Evolutionary conservation across 2,888 invertebrate species (phyloP).

Genomic region (Drosophila anomalata): DNA sequence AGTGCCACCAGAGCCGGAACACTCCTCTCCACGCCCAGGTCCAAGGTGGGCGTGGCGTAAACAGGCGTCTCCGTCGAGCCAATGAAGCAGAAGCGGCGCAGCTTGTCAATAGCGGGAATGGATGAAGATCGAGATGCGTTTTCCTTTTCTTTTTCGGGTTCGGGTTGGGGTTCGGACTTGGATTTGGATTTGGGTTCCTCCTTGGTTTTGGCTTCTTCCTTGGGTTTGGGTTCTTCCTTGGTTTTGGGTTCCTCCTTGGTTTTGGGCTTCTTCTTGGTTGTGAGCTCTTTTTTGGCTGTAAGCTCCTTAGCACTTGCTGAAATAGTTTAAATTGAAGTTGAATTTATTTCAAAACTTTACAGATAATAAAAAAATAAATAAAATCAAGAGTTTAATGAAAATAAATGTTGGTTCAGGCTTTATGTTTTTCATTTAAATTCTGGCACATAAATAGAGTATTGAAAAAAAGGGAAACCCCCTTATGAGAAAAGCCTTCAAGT

Average conservation of each 20-base stretch:
- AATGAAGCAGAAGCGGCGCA: conserved; percentile 58
- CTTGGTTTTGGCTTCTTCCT: background rate
- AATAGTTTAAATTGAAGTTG: too few species aligned
- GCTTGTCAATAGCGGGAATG: conserved; percentile 28
- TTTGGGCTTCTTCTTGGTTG: background rate
- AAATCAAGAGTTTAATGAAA: too few species aligned
- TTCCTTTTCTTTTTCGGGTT: background rate
- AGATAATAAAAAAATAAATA: too few species aligned
- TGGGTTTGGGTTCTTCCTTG: too few species aligned
- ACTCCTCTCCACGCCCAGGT: conserved; percentile 46
- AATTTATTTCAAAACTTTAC: too few species aligned
- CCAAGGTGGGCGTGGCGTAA: conserved; percentile 48
- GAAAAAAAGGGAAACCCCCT: too few species aligned
- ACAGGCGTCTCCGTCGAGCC: conserved; percentile 71
- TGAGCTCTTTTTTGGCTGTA: background rate
- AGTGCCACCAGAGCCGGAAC: conserved; percentile 49
- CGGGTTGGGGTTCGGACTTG: background rate
- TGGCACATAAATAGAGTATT: too few species aligned
- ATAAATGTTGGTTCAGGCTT: too few species aligned
- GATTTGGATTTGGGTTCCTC: background rate
- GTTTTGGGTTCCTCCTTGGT: background rate
- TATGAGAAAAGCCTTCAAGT: background rate
- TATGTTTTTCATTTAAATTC: too few species aligned
- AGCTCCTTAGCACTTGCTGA: background rate
- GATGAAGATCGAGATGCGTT: background rate